Evolutionary conservation across 2,113 vertebrate species (phyloP).

Genomic region (Garra rufa): DNA sequence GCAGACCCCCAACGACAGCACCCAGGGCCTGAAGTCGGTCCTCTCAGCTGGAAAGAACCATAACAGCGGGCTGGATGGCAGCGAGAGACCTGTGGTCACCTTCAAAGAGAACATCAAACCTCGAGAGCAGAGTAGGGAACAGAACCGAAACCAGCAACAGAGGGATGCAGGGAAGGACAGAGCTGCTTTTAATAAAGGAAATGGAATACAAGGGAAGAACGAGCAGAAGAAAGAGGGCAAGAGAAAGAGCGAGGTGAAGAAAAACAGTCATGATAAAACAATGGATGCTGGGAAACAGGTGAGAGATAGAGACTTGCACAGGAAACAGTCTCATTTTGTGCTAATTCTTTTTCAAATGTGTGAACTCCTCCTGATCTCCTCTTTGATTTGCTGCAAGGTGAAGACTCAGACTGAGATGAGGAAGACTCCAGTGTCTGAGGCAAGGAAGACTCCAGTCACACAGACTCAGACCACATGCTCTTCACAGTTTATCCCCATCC

Average conservation of each 20-base stretch:
- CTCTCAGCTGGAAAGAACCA: conserved; percentile 87
- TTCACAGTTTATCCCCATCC: conserved; percentile 97
- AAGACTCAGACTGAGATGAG: conserved; percentile 90
- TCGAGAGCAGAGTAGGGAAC: conserved; percentile 85
- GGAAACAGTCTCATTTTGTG: background rate
- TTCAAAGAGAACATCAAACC: conserved; percentile 99
- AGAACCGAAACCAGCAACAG: conserved; percentile 76
- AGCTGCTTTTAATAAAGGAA: conserved; percentile 82
- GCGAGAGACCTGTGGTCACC: conserved; percentile 91
- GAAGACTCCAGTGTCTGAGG: conserved; percentile 94
- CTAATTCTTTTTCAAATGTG: background rate
- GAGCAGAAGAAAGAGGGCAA: conserved; percentile 90
- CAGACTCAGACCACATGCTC: conserved; percentile 86
- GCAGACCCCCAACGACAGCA: conserved; percentile 77
- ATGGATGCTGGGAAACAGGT: conserved; percentile 89
- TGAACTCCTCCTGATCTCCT: background rate
- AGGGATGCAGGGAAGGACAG: conserved; percentile 86
- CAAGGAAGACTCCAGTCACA: conserved; percentile 90
- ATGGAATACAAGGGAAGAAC: conserved; percentile 76
- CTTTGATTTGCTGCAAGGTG: conserved; percentile 75
- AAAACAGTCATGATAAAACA: conserved; percentile 80
- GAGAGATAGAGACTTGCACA: background rate
- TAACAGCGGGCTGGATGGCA: conserved; percentile 81
- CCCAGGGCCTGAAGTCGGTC: conserved; percentile 88
- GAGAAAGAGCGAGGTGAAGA: conserved; percentile 91